Base-by-base conservation (phyloP, 1,140 invertebrate genomes). In the Drosophila mojavensis region DNA sequence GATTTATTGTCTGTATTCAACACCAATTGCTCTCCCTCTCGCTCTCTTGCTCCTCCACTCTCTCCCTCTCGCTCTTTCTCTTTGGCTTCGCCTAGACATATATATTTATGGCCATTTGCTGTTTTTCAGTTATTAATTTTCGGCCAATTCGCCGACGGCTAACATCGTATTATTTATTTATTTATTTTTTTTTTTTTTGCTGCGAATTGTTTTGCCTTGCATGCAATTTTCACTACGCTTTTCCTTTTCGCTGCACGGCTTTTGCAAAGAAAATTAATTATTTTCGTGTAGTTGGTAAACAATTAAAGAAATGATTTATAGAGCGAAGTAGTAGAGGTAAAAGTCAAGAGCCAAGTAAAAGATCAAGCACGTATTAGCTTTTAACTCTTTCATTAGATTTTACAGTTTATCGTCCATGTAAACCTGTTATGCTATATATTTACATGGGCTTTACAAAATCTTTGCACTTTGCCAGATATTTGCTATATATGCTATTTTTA, bases 41-140 rank as follows among this genome's bases (percentile, higher is more conserved):
- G 53, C 54, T 4, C 43, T 62, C 13, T 47, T 15, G 17, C 43
- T 48, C 4, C 3, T 4, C 4, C 41, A 13, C 60, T 58, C 43
- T 41, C 75, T 59, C 54, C 61, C 4, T 55, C 53, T 13, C 41
- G 58, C 10, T 53, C 17, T 33, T 36, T 33, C 36, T 26, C 48
- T 47, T 48, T 10, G 2, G 24, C 0, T 2, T 17, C n/a, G 13
- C 30, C 33, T 45, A 50, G n/a, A 55, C 26, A 43, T 17, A 17
- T 70, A 67, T 75, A 90, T 89, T 90, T 88, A 89, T 89, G 85
- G 50, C 54, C 63, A 67, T 65, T 65, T 71, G 61, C 64, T 56
- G 45, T 59, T 65, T 69, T 83, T 64, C 63, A 75, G 78, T 88
- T 90, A 83, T 84, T 88, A 80, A 90, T 78, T 80, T 80, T 45